Conservation (phyloP, 1,140 invertebrate genomes). For the Monomorium pharaonis region DNA sequence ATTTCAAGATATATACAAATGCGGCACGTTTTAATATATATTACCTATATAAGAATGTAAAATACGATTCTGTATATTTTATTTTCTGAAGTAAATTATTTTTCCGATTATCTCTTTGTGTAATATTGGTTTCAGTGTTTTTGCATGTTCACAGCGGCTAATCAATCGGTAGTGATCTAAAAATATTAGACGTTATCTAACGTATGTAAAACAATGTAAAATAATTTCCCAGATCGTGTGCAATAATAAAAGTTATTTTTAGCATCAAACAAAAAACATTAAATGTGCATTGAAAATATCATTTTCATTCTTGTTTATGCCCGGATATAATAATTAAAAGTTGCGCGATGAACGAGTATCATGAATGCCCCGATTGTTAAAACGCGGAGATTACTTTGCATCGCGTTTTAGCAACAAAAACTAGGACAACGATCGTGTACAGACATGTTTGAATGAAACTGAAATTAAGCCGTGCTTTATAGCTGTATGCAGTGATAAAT, state of each 20-base stretch:
- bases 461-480: slow-evolving; percentile 3
- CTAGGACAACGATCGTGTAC: not conserved
- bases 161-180: not conserved
- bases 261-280: not conserved
- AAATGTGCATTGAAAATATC: not conserved
- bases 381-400: not conserved
- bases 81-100: not conserved
- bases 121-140: not conserved
- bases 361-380: not conserved
- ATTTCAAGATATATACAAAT: not conserved
- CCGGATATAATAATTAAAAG: slow-evolving; percentile 22
- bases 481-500: slow-evolving; percentile 10
- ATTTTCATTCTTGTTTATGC: not conserved
- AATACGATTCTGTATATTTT: not conserved
- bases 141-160: not conserved
- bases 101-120: not conserved
- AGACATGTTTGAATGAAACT: not conserved
- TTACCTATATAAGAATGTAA: not conserved
- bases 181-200: not conserved
- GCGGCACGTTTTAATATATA: not conserved
- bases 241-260: slow-evolving; percentile 9
- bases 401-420: slow-evolving; percentile 15
- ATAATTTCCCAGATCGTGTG: not conserved
- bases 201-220: not conserved
- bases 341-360: not conserved